Base-by-base conservation (phyloP, 1,140 invertebrate species). In the Bombus picipes region DNA sequence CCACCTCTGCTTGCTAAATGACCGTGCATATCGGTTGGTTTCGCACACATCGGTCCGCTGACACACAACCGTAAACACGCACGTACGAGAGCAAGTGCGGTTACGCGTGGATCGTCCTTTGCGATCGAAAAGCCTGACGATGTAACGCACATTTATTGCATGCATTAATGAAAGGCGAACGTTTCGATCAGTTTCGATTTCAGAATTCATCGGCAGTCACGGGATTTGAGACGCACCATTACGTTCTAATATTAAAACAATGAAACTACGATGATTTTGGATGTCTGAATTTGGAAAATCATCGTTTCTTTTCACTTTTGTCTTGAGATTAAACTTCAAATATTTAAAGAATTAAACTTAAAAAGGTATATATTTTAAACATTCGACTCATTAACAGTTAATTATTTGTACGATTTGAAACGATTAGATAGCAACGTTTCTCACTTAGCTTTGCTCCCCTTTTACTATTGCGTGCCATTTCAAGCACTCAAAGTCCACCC, bases 1-100 rank as follows among this genome's bases (percentile, higher is more conserved):
- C 84, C 81, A 85, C 75, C 84, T 87, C 82, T 65, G 70, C 41
- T 81, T 86, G 89, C 87, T 90, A 93, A 92, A 93, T 88, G 89
- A 90, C 85, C 89, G 70, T 88, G 88, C 86, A 90, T 91, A 91
- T 91, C 85, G 87, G 77, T 68, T 62, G 79, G 73, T 83, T 70
- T 80, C 86, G 81, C 79, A 72, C 83, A 43, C 87, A 85, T 86
- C 59, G 76, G 22, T 77, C 79, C 15, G 47, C 62, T 28, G 59
- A 25, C 34, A 68, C 70, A 70, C 37, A 22, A 22, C 41, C 43
- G 47, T 70, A 65, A 68, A 75, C 68, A 73, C 28, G 32, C 59
- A 53, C 32, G 59, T 65, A 18, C 15, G 34, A n/a, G n/a, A 34
- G n/a, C 66, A 53, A 43, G 73, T 62, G 79, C 41, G 77, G 34